Percentiles rank a stretch among this genome's conserved stretches.
phyloP scores from a whole-genome alignment of 2,113 vertebrate genomes.

The Catagonus wagneri region DNA sequence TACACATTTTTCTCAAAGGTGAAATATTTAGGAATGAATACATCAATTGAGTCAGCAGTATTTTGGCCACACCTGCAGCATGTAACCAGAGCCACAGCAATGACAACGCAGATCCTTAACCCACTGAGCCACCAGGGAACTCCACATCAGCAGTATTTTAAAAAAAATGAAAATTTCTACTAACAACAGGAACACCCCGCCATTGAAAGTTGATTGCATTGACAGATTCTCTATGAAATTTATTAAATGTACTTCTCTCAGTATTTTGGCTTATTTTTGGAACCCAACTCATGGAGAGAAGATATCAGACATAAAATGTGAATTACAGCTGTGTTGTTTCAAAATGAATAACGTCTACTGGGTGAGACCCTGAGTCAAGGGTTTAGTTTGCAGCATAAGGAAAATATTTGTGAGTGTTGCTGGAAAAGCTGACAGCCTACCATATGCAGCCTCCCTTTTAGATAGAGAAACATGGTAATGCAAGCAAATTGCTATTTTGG shows the following conservation, averaged over 20 bases:
- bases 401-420: constrained; percentile 85
- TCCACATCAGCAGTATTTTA: not conserved
- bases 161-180: not conserved
- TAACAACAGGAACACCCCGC: not conserved
- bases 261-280: constrained; percentile 65
- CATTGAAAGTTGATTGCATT: constrained; percentile 57
- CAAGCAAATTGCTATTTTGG: constrained; percentile 83
- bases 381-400: constrained; percentile 81
- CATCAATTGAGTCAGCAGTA: not conserved
- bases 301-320: constrained; percentile 83
- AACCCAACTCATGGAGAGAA: constrained; percentile 77
- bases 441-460: constrained; percentile 80
- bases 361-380: constrained; percentile 86
- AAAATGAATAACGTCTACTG: constrained; percentile 87
- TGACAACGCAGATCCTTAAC: no score
- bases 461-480: constrained; percentile 75
- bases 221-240: constrained; percentile 50
- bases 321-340: constrained; percentile 87
- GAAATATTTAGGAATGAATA: not conserved
- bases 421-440: constrained; percentile 86
- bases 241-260: constrained; percentile 18
- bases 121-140: no score
- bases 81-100: no score
- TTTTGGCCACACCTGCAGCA: not conserved
- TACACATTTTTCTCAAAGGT: not conserved